Evolutionary conservation across 2,113 vertebrate species (phyloP), one percentile per base, ranked within the genome.

Genomic region (Madoqua kirkii): DNA sequence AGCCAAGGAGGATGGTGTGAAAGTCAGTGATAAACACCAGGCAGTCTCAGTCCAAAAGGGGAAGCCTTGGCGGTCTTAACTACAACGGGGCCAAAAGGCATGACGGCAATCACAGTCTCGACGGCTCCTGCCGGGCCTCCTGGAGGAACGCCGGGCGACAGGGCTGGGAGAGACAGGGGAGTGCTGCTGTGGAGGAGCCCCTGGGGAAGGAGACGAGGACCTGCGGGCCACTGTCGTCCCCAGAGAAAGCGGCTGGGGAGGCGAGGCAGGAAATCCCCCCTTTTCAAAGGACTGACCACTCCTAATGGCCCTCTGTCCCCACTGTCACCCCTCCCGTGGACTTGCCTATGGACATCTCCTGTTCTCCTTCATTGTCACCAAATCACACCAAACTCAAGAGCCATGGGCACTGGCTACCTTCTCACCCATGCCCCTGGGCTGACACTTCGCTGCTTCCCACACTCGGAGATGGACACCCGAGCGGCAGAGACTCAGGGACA

Each of bases 21-120:
- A 97, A 96, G 93, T 86, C 3, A 74, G 91, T 74, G 93, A 98
- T 36, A 97, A 93, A 98, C 87, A 95, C 93, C 64, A 79, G 91
- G 91, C 96, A 67, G 12, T 83, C 97, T 94, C 79, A 79, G 98
- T 97, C 96, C 96, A 92, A 95, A 98, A 97, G 91, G 97, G 91
- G 97, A 96, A 98, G 94, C 92, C 97, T 13, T 96, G 97, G 96
- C 96, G 96, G 97, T 95, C 96, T 94, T 62, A 93, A 94, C 95
- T 92, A 25, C 78, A 93, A 74, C 11, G 6, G 84, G 3, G 55
- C 97, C 96, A 92, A 96, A 95, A 96, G 97, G 54, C 91, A 74
- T 7, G 60, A 60, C 40, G 87, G 96, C 97, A 97, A 96, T 97
- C 97, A 98, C 96, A 95, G 93, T 84, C 93, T 93, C 93, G 81